Conservation (phyloP, 1,140 invertebrate genomes). For the Bombus sylvicola region DNA sequence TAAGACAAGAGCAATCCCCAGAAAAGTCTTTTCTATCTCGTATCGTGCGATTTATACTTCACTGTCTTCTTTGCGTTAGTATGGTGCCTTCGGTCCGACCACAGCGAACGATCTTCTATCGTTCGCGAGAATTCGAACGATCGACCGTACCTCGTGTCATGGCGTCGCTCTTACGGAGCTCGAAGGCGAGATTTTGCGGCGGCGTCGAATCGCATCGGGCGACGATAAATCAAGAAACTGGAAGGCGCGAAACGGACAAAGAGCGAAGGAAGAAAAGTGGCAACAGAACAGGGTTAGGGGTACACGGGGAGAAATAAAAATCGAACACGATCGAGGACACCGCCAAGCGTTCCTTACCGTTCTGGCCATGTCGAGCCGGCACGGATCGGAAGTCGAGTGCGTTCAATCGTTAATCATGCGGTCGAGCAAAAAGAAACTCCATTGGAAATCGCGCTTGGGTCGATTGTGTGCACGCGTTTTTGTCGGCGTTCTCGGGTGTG, state of each 20-base stretch:
- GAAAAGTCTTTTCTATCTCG: background rate
- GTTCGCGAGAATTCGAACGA: background rate
- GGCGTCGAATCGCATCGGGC: background rate
- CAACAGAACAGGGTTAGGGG: background rate
- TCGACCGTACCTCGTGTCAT: background rate
- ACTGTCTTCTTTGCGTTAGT: too few relatives aligned
- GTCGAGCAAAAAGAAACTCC: constrained; percentile 73
- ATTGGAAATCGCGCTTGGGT: constrained; percentile 70
- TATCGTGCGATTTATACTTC: background rate
- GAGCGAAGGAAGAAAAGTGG: constrained; percentile 53
- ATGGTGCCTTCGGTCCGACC: background rate
- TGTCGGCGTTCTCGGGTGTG: constrained; percentile 49
- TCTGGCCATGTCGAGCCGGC: constrained; percentile 68
- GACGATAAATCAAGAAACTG: constrained; percentile 43
- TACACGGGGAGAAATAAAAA: constrained; percentile 45
- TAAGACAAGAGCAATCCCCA: background rate
- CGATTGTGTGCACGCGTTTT: constrained; percentile 64
- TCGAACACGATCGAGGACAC: constrained; percentile 55
- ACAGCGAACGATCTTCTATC: background rate
- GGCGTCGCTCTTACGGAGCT: background rate
- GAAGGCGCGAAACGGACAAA: constrained; percentile 55
- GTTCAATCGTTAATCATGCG: constrained; percentile 81
- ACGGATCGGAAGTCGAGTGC: constrained; percentile 82
- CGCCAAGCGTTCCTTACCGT: constrained; percentile 63
- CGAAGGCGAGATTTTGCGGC: constrained; percentile 1